Evolutionary conservation across 2,113 vertebrate genomes (phyloP).

Genomic region (Mesitornis unicolor): DNA sequence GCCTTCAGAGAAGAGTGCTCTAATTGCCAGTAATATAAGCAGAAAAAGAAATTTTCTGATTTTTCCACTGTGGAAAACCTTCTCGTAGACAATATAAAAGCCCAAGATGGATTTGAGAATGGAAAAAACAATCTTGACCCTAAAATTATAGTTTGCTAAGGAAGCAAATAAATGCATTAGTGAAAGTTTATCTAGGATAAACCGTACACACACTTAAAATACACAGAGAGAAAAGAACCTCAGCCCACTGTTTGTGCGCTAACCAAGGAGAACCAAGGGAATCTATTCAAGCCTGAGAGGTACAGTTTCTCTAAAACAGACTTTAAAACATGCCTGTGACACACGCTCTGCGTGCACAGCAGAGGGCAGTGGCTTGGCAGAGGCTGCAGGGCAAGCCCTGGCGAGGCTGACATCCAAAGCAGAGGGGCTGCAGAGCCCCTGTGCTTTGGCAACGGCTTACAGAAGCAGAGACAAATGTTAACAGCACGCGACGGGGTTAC

Average conservation of each 20-base stretch:
- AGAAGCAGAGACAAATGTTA: background rate
- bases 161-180: background rate
- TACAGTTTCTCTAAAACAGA: fast-evolving
- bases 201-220: background rate
- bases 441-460: fast-evolving
- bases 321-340: background rate
- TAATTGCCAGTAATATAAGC: background rate
- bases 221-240: background rate
- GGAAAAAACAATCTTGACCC: background rate
- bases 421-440: background rate
- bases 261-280: background rate
- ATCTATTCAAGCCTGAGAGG: background rate
- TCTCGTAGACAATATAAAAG: background rate
- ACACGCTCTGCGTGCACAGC: too few relatives aligned
- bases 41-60: background rate
- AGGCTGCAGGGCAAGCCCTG: background rate
- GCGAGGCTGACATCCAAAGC: background rate
- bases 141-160: background rate
- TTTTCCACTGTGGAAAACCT: background rate
- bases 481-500: background rate
- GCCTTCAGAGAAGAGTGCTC: background rate
- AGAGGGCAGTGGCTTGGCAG: too few relatives aligned
- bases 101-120: background rate
- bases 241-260: background rate
- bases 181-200: background rate